Evolutionary conservation across 2,888 invertebrate species (phyloP), one percentile per base, ranked within the genome.

Genomic region (Patella pellucida): DNA sequence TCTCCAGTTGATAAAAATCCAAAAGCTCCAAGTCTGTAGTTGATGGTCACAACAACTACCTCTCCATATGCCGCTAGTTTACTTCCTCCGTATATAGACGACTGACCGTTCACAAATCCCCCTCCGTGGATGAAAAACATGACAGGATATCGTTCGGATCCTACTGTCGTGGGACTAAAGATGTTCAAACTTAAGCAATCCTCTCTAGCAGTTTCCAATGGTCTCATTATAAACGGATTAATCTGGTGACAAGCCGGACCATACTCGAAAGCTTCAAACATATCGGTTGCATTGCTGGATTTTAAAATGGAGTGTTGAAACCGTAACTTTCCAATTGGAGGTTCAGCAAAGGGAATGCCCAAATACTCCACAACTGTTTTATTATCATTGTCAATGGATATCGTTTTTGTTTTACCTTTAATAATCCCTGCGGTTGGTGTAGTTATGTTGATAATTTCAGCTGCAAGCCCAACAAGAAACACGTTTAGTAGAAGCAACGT

Each of bases 171-270:
- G 16, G 85, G 85, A 15, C 77, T 77, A 76, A 82, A 86, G 14
- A 86, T 76, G 73, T 86, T 86, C n/a, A 86, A 71, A 9, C 80
- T 78, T 5, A 86, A 78, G 71, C 85, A 86, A 76, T 85, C 86
- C 68, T 86, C 86, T 7, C 67, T 80, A 14, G 76, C 73, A 16
- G 78, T 70, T 11, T 19, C 27, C 2, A 19, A 14, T 11, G 19
- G 2, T 0, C 67, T 51, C 14, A 15, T n/a, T 19, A 14, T 14
- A 27, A n/a, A 23, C n/a, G n/a, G 41, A 41, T 41, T 12, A 50
- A 12, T 14, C 16, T 72, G 97, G 87, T 95, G 95, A 93, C 97
- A 97, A 80, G 96, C 94, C 90, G 96, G 96, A 80, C 97, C 96
- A 89, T 94, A 93, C 87, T 93, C 93, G 16, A 95, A 96, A 54